These are phyloP conservation scores for Carterocephalus palaemon DNA, from an alignment of 2,888 invertebrate species.

Conservation along the genomic window DNA sequence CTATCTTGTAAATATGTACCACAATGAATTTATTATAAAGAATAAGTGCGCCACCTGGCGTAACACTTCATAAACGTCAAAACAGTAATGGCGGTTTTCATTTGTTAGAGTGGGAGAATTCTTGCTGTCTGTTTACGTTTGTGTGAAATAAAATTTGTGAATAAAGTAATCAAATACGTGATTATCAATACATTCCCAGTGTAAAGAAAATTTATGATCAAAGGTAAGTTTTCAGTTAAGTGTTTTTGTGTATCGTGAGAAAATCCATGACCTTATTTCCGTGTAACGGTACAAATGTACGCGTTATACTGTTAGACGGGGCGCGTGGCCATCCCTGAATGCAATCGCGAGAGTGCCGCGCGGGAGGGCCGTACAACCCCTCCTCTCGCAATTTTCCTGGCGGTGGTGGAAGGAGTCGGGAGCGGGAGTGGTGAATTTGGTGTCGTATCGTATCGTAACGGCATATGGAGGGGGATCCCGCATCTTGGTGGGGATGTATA, in stretches of 20 bases:
- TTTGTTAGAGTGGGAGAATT: slow-evolving; percentile 57
- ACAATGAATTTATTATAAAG: slow-evolving; percentile 12
- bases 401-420: slow-evolving; percentile 75
- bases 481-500: slow-evolving; percentile 76
- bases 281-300: slow-evolving; percentile 52
- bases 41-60: slow-evolving; percentile 59
- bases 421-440: slow-evolving; percentile 77
- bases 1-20: slow-evolving; percentile 3
- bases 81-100: slow-evolving; percentile 68
- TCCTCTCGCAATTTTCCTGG: slow-evolving; percentile 72
- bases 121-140: slow-evolving; percentile 41
- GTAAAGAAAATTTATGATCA: slow-evolving; percentile 25
- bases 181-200: slow-evolving; percentile 8
- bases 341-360: slow-evolving; percentile 55
- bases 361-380: slow-evolving; percentile 67
- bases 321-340: slow-evolving; percentile 64
- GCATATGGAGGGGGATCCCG: slow-evolving; percentile 77
- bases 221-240: slow-evolving; percentile 47
- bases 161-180: slow-evolving; percentile 13
- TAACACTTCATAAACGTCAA: slow-evolving; percentile 40
- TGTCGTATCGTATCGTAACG: slow-evolving; percentile 43
- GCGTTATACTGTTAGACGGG: slow-evolving; percentile 68
- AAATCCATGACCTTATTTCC: slow-evolving; percentile 74
- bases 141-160: slow-evolving; percentile 28
- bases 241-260: slow-evolving; percentile 36